phyloP scores from a whole-genome alignment of 2,113 vertebrate genomes.

The Poeciliopsis turrubarensis region DNA sequence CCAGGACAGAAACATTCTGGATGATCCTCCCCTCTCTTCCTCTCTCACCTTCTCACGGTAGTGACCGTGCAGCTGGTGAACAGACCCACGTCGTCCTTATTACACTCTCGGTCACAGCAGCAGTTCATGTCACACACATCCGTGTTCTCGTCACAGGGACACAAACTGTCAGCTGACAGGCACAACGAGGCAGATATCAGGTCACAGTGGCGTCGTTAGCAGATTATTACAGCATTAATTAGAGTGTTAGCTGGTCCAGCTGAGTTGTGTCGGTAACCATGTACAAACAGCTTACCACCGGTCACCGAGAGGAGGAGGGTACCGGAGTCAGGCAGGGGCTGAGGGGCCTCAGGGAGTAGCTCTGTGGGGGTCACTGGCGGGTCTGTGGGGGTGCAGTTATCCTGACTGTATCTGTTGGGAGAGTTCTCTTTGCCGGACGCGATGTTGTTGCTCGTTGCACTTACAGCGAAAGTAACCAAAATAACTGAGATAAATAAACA shows the following conservation, averaged over 20 bases:
- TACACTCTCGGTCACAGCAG: conserved; percentile 67
- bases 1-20: not conserved
- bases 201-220: not conserved
- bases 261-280: not conserved
- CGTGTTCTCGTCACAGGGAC: conserved; percentile 56
- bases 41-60: conserved; percentile 43
- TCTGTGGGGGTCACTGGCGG: conserved; percentile 5
- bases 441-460: conserved; percentile 6
- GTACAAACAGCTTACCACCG: conserved; percentile 29
- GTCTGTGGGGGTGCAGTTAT: not conserved
- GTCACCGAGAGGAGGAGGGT: conserved; percentile 20
- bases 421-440: not conserved
- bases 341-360: rapidly evolving
- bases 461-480: not conserved
- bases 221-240: not conserved
- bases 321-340: conserved; percentile 49
- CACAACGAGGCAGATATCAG: not conserved
- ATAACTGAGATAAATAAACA: conserved; percentile 4
- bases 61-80: conserved; percentile 58
- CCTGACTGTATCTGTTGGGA: not conserved
- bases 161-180: conserved; percentile 53
- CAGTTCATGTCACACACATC: conserved; percentile 67
- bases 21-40: not conserved
- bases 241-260: too few relatives aligned
- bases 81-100: conserved; percentile 37